These are phyloP conservation scores for Limnephilus lunatus DNA, from an alignment of 2,888 invertebrate species.

Conservation along the genomic window DNA sequence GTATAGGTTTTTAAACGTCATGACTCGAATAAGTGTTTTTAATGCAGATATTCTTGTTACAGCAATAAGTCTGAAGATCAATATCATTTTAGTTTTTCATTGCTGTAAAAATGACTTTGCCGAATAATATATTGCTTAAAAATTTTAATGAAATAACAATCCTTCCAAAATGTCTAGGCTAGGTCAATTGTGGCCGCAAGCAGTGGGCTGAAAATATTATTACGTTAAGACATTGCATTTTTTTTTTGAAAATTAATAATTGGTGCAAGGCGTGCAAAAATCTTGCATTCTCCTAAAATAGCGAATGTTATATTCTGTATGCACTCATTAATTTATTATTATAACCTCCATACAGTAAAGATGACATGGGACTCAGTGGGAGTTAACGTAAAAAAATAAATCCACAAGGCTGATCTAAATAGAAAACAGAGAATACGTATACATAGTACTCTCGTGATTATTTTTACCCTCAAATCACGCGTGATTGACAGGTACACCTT, in stretches of 20 bases:
- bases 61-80: neutral
- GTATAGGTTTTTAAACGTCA: neutral
- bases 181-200: neutral
- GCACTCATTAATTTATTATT: neutral
- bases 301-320: neutral
- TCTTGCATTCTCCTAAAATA: neutral
- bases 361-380: too few relatives aligned
- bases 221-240: neutral
- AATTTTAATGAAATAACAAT: neutral
- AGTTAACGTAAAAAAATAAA: too few relatives aligned
- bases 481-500: too few relatives aligned
- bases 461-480: too few relatives aligned
- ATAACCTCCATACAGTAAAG: neutral
- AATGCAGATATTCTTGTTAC: neutral
- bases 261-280: neutral
- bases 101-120: neutral
- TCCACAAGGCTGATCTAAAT: too few relatives aligned
- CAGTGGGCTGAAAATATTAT: neutral
- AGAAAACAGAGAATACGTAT: too few relatives aligned
- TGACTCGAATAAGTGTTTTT: neutral
- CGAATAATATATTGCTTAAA: slow-evolving; percentile 5
- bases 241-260: slow-evolving; percentile 3
- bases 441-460: too few relatives aligned
- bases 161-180: neutral
- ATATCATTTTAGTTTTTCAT: neutral